Evolutionary conservation across 2,888 invertebrate species (phyloP).

Genomic region (Drosophila percnosoma): DNA sequence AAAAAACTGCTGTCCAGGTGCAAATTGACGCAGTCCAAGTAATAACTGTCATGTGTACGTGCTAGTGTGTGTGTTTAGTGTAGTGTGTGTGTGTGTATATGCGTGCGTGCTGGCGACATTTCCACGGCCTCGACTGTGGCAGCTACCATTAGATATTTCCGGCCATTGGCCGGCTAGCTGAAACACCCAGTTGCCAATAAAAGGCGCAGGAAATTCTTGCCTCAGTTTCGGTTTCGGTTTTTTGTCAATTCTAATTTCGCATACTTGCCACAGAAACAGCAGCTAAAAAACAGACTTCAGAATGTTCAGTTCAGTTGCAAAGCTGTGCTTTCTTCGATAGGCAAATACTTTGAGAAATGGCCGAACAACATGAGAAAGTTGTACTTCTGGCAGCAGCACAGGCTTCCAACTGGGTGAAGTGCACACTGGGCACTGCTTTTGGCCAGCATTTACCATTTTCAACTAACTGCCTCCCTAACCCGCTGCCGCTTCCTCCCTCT

Average conservation of each 20-base stretch:
- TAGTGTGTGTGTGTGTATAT: conserved; percentile 3
- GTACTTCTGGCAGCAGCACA: not conserved
- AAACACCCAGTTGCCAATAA: conserved; percentile 1
- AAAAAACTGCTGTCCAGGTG: conserved; percentile 22
- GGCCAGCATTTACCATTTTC: not conserved
- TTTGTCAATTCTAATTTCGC: conserved; percentile 10
- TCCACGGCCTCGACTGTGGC: conserved; percentile 29
- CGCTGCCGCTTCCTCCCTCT: too few relatives aligned
- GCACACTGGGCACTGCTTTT: not conserved
- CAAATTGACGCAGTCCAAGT: conserved; percentile 40
- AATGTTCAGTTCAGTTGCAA: too few relatives aligned
- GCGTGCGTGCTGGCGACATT: conserved; percentile 37
- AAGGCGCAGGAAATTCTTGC: not conserved
- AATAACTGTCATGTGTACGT: conserved; percentile 5
- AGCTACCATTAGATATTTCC: conserved; percentile 65
- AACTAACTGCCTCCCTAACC: not conserved
- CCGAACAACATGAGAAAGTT: not conserved
- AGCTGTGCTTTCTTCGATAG: too few relatives aligned
- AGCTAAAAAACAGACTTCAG: not conserved
- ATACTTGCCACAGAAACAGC: conserved; percentile 2
- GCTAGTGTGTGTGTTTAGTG: not conserved
- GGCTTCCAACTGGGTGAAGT: not conserved
- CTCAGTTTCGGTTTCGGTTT: not conserved
- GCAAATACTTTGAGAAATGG: too few relatives aligned
- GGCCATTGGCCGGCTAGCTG: conserved; percentile 49